A percentile compares a stretch with the other conserved stretches of the same genome.
Conservation (phyloP, 53 echinoderm and acorn worm species). For the Crossaster papposus region DNA sequence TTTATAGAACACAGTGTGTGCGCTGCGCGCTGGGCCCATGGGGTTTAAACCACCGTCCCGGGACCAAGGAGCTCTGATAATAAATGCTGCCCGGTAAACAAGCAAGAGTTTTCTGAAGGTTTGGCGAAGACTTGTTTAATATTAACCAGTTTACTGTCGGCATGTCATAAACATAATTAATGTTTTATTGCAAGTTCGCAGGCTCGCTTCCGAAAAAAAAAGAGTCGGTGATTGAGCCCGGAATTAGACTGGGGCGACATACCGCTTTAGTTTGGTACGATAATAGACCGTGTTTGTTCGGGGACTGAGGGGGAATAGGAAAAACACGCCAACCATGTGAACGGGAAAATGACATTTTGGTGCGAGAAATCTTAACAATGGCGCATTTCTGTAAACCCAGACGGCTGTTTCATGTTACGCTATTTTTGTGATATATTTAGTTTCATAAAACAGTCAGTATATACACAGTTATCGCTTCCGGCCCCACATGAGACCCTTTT, state of each 20-base stretch:
- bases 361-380: not conserved
- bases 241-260: not conserved
- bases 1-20: not conserved
- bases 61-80: not conserved
- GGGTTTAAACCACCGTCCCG: not conserved
- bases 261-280: not conserved
- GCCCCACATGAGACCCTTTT: too few species aligned
- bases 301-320: not conserved
- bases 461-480: too few species aligned
- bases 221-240: not conserved
- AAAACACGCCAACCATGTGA: not conserved
- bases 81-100: not conserved
- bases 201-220: not conserved
- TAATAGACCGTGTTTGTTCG: not conserved
- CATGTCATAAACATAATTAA: not conserved
- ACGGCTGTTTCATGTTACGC: too few species aligned
- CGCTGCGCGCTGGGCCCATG: not conserved
- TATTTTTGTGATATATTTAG: too few species aligned
- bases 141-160: not conserved
- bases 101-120: not conserved
- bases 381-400: not conserved
- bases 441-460: too few species aligned
- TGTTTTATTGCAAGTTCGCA: not conserved
- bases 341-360: not conserved
- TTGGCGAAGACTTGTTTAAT: not conserved